Conservation (phyloP, 2,113 vertebrate species). For the Platanista minor region DNA sequence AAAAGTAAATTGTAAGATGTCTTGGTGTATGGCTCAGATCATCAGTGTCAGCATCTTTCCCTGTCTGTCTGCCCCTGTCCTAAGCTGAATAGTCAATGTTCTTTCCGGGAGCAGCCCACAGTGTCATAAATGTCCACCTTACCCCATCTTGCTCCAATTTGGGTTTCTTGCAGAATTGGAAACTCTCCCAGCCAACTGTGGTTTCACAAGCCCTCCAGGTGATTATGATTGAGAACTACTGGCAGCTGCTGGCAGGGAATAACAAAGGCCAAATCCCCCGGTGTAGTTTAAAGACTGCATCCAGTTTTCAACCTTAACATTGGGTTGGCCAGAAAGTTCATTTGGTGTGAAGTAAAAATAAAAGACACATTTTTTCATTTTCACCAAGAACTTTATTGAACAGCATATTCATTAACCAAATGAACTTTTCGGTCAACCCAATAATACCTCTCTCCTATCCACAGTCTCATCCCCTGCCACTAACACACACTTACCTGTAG, state of each 20-base stretch:
- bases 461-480: background rate
- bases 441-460: background rate
- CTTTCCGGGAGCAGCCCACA: background rate
- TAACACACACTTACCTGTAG: background rate
- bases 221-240: background rate
- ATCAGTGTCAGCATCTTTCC: fast-evolving
- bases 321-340: too few species aligned
- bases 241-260: background rate
- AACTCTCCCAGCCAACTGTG: background rate
- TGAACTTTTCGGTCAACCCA: too few species aligned
- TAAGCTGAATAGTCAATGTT: too few species aligned
- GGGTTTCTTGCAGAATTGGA: background rate
- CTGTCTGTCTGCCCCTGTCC: too few species aligned
- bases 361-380: too few species aligned
- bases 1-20: background rate
- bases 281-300: background rate
- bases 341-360: too few species aligned
- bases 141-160: background rate
- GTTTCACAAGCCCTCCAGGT: background rate
- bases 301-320: background rate
- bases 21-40: background rate
- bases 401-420: too few species aligned
- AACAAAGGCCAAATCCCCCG: background rate
- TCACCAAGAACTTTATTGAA: too few species aligned
- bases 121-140: background rate